A percentile compares a stretch with the other conserved stretches of the same genome.
Conservation (phyloP, 2,888 invertebrate species). For the Theretra japonica region DNA sequence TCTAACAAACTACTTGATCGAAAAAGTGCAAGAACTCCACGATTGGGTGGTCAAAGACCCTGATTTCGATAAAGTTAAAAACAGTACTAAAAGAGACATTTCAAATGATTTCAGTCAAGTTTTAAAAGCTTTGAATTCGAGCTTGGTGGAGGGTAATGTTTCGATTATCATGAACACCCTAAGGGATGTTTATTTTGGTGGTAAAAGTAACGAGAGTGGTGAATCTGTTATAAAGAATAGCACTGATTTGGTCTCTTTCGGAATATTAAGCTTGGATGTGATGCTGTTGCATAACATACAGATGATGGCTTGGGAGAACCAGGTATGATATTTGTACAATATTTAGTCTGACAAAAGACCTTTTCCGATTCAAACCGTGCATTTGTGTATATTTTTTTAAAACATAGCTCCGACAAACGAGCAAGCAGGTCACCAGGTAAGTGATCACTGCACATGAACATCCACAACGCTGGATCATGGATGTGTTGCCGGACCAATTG, state of each 20-base stretch:
- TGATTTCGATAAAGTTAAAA: conserved; percentile 59
- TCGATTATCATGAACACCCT: conserved; percentile 79
- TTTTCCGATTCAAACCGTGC: too few species aligned
- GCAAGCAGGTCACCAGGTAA: too few species aligned
- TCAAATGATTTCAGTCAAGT: conserved; percentile 67
- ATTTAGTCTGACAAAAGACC: too few species aligned
- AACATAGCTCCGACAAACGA: too few species aligned
- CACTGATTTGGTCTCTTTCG: conserved; percentile 82
- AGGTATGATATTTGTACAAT: conserved; percentile 63
- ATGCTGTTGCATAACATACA: conserved; percentile 85
- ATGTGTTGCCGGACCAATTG: too few species aligned
- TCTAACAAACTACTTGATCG: conserved; percentile 78
- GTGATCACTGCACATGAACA: too few species aligned
- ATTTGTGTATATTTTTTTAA: too few species aligned
- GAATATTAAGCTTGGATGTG: conserved; percentile 83
- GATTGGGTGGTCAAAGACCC: conserved; percentile 79
- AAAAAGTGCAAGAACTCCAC: conserved; percentile 80
- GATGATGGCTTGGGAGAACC: conserved; percentile 83
- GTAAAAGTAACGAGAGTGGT: conserved; percentile 61
- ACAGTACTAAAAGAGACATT: conserved; percentile 43
- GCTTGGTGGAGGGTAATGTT: conserved; percentile 77
- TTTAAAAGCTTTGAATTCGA: conserved; percentile 80
- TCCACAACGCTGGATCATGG: too few species aligned
- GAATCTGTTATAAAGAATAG: conserved; percentile 73
- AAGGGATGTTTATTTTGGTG: conserved; percentile 80